A percentile compares a stretch with the other conserved stretches of the same genome.
These are phyloP conservation scores for Phyllostomus discolor DNA, from an alignment of 2,113 vertebrate genomes.

Conservation along the genomic window DNA sequence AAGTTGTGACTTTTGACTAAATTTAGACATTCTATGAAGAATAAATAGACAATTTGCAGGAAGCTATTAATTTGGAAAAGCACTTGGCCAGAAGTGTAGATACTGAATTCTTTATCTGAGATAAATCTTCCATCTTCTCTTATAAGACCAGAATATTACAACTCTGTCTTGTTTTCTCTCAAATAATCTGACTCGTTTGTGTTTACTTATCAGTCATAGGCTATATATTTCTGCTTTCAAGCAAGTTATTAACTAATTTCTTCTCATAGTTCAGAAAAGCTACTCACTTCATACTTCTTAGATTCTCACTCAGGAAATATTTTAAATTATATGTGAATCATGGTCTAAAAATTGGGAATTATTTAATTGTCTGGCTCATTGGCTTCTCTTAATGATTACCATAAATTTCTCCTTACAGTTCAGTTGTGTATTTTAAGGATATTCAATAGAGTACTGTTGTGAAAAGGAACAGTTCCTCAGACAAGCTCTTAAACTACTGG, in stretches of 20 bases:
- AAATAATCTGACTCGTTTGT: background rate
- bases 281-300: background rate
- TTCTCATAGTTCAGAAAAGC: background rate
- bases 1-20: background rate
- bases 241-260: background rate
- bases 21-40: background rate
- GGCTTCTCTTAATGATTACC: background rate
- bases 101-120: background rate
- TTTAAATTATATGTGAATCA: background rate
- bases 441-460: background rate
- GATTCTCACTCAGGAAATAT: background rate
- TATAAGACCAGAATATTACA: background rate
- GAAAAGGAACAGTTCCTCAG: background rate
- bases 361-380: background rate
- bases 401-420: background rate
- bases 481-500: background rate
- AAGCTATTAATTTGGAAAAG: background rate
- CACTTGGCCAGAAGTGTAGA: background rate
- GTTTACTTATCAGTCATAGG: background rate
- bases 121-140: background rate
- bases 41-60: background rate
- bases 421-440: background rate
- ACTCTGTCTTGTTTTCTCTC: background rate
- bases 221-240: background rate
- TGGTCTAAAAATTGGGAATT: background rate